Evolutionary conservation across 2,113 vertebrate genomes (phyloP), one percentile per base, ranked within the genome.

Genomic region (Siniperca knerii): DNA sequence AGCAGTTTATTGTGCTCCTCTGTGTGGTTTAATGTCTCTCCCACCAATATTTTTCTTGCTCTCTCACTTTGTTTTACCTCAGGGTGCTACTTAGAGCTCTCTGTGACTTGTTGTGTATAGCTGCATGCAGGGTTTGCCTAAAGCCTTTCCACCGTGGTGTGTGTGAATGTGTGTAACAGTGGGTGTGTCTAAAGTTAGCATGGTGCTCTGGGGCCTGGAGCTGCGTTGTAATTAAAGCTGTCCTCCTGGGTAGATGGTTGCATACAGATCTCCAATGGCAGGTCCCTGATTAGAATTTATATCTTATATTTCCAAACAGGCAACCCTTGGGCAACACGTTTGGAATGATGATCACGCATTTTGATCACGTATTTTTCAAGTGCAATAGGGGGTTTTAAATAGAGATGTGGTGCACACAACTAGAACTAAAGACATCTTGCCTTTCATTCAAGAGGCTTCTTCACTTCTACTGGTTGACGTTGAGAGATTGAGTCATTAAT

Each of bases 141-240:
- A 33, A 35, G 73, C 69, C 21, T 70, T 79, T 29, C n/a, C 70
- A 44, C 12, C 48, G 10, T 44, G 61, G 48, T 78, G 57, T 74
- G 35, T 77, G 67, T 54, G 35, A 4, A 40, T 78, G 48, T 68
- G n/a, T 79, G 73, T 54, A 46, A 67, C 44, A 75, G 50, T 20
- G 35, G 37, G 16, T 58, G 40, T 82, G 70, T 86, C 75, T 88
- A 83, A 79, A 89, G 81, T 92, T 83, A 87, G 84, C 55, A 12
- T 61, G 79, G 13, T 35, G 77, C 79, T 86, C 66, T 78, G 82
- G 72, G 64, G 69, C 66, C 78, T 75, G 60, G 70, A 77, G 76
- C 82, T 81, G 58, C 9, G 7, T 55, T 84, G 84, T 90, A 92
- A 93, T 92, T 93, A 93, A 84, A 90, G 61, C 84, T 66, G 60